These are phyloP conservation scores for Valencia hispanica DNA, from an alignment of 2,797 vertebrate genomes.

Conservation along the genomic window DNA sequence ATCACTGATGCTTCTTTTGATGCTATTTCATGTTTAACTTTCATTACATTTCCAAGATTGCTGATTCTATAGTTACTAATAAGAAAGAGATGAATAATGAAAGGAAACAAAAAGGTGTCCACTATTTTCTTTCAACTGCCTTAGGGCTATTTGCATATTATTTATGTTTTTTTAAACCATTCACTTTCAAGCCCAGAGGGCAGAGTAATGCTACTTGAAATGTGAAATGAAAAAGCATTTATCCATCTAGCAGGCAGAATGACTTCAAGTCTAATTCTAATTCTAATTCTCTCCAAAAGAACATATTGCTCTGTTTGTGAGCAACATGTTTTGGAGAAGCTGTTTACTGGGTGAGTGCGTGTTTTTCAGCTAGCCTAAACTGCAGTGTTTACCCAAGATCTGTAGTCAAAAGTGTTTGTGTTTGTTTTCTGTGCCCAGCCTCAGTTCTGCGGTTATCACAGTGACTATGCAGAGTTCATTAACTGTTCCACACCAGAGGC, in stretches of 20 bases:
- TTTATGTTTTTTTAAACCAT: conserved; percentile 7
- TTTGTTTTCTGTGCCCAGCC: conserved; percentile 52
- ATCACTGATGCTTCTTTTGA: conserved; percentile 36
- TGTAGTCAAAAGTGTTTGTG: conserved; percentile 43
- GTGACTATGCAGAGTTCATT: conserved; percentile 65
- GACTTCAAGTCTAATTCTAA: neutral
- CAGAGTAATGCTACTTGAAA: neutral
- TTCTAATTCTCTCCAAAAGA: conserved; percentile 12
- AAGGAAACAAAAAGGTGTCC: conserved; percentile 17
- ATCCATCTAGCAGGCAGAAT: neutral
- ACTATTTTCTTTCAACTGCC: conserved; percentile 8
- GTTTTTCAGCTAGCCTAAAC: conserved; percentile 32
- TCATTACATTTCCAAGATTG: conserved; percentile 41
- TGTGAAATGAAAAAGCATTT: neutral
- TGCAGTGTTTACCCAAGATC: conserved; percentile 47
- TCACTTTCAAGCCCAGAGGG: neutral
- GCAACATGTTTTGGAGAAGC: conserved; percentile 19
- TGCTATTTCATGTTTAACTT: conserved; percentile 43
- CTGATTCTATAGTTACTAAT: conserved; percentile 48
- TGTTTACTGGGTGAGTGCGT: conserved; percentile 33
- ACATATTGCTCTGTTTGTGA: conserved; percentile 21
- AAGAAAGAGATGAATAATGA: conserved; percentile 30
- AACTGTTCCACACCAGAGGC: conserved; percentile 63
- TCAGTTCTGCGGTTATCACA: conserved; percentile 54
- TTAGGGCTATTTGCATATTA: conserved; percentile 1